A percentile compares a stretch with the other conserved stretches of the same genome.
Conservation (phyloP, 2,113 vertebrate genomes). For the Ginglymostoma cirratum region DNA sequence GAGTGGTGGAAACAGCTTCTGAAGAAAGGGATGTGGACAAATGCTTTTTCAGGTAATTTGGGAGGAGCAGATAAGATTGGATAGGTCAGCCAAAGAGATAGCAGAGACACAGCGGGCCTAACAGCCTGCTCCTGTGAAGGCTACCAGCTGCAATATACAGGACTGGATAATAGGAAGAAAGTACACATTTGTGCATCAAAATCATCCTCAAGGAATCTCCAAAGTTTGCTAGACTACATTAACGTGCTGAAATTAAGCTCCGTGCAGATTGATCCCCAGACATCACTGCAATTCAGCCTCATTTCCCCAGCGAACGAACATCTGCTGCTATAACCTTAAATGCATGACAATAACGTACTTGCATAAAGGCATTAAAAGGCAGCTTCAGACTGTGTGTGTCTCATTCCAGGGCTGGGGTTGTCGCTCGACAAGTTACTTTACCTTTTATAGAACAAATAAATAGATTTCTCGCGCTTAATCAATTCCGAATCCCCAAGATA, state of each 20-base stretch:
- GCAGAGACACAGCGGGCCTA: not conserved
- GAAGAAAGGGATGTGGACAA: too few relatives aligned
- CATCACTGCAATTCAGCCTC: not conserved
- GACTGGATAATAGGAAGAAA: not conserved
- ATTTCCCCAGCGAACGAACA: not conserved
- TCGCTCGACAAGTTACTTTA: not conserved
- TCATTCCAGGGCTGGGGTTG: too few relatives aligned
- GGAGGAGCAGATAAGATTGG: not conserved
- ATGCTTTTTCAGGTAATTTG: too few relatives aligned
- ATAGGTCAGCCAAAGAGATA: not conserved
- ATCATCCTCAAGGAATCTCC: not conserved
- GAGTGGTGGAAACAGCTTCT: not conserved
- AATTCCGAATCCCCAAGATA: not conserved
- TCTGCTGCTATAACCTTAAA: not conserved
- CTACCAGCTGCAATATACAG: not conserved
- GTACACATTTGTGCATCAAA: not conserved
- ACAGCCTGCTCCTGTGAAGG: not conserved
- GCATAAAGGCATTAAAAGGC: not conserved
- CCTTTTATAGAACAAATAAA: not conserved
- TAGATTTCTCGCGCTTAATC: not conserved
- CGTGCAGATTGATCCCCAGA: not conserved
- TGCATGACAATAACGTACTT: not conserved
- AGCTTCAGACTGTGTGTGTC: too few relatives aligned
- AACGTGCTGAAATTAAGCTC: conserved; percentile 6
- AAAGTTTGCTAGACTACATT: not conserved